phyloP scores from a whole-genome alignment of 2,797 vertebrate species.

The Phaenicophaeus curvirostris region DNA sequence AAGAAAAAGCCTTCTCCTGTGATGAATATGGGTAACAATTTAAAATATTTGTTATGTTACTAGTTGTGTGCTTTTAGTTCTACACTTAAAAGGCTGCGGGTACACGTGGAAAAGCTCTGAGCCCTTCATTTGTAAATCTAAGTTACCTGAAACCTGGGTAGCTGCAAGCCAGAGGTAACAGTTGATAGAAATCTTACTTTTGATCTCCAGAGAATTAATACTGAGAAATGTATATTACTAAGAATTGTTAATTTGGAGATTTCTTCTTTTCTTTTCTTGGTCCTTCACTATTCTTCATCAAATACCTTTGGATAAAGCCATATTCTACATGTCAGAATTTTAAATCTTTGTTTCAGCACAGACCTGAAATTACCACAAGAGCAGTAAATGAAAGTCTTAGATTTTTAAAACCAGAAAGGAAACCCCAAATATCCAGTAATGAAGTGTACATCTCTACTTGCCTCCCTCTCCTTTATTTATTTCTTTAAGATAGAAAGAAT shows the following conservation, averaged over 20 bases:
- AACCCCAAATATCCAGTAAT: background rate
- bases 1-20: background rate
- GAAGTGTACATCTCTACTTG: background rate
- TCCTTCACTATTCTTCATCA: background rate
- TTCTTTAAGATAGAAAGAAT: background rate
- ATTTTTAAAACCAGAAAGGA: background rate
- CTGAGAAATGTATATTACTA: background rate
- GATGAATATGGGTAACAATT: background rate
- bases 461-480: background rate
- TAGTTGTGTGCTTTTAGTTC: fast-evolving
- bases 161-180: background rate
- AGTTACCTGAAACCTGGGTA: background rate
- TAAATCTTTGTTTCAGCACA: background rate
- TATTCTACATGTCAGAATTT: background rate
- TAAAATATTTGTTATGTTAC: background rate
- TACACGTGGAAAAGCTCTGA: background rate
- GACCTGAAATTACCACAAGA: background rate
- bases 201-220: background rate
- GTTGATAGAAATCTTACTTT: background rate
- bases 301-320: background rate
- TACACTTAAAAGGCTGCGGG: background rate
- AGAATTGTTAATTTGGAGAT: background rate
- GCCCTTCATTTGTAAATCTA: background rate
- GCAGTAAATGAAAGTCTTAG: background rate
- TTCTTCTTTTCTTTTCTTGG: background rate